These are phyloP conservation scores for Triops cancriformis DNA, from an alignment of 1,140 invertebrate genomes.

Conservation along the genomic window DNA sequence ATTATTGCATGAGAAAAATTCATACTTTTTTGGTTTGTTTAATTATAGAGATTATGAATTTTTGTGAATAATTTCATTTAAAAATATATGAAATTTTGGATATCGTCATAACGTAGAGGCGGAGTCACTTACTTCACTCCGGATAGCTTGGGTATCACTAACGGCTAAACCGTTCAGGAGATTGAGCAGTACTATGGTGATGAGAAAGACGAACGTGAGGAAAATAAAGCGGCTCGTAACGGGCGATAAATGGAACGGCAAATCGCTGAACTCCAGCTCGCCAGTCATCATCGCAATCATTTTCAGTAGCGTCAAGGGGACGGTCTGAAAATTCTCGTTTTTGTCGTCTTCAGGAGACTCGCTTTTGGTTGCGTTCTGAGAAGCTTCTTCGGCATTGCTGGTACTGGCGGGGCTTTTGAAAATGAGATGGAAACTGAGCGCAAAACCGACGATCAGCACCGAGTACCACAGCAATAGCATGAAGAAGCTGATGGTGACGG, in stretches of 20 bases:
- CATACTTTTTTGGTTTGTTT: too few species aligned
- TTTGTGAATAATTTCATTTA: too few species aligned
- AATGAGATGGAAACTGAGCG: slow-evolving; percentile 63
- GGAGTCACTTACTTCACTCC: slow-evolving; percentile 39
- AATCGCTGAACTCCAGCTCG: slow-evolving; percentile 65
- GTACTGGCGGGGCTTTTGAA: background rate
- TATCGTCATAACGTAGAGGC: too few species aligned
- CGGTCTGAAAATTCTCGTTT: slow-evolving; percentile 51
- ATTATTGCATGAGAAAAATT: too few species aligned
- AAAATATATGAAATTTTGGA: too few species aligned
- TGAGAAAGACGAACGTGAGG: slow-evolving; percentile 65
- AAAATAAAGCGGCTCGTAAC: slow-evolving; percentile 61
- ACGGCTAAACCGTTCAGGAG: slow-evolving; percentile 70
- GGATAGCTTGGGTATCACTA: slow-evolving; percentile 64
- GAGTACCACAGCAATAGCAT: slow-evolving; percentile 69
- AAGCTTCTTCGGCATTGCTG: background rate
- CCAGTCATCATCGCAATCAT: slow-evolving; percentile 75
- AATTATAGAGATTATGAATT: too few species aligned
- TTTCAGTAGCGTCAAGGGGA: slow-evolving; percentile 60
- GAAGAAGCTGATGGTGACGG: slow-evolving; percentile 64
- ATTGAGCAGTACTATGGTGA: slow-evolving; percentile 70
- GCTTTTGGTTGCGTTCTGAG: background rate
- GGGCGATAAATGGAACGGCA: slow-evolving; percentile 59
- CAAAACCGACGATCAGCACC: slow-evolving; percentile 68
- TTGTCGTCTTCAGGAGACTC: slow-evolving; percentile 27